A percentile compares a stretch with the other conserved stretches of the same genome.
These are phyloP conservation scores for Petrolisthes cinctipes DNA, from an alignment of 2,888 invertebrate species.

Conservation along the genomic window DNA sequence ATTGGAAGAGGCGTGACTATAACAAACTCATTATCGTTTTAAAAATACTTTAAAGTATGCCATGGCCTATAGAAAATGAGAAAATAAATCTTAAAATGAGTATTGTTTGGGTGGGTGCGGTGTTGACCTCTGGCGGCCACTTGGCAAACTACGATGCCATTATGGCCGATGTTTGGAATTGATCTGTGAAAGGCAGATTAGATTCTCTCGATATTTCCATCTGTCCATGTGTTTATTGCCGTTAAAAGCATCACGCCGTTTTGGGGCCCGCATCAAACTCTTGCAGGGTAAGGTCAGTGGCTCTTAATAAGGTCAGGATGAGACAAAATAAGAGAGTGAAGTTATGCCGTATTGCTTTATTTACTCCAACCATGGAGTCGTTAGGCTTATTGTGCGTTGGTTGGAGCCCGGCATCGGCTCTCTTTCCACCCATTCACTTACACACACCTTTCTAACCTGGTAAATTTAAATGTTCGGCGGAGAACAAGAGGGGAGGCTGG, in stretches of 20 bases:
- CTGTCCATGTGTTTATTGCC: constrained; percentile 40
- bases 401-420: constrained; percentile 1
- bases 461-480: too few species aligned
- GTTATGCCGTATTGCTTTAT: constrained; percentile 41
- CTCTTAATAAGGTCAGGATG: not conserved
- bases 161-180: constrained; percentile 63
- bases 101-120: constrained; percentile 22
- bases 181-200: constrained; percentile 60
- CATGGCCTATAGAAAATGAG: not conserved
- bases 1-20: not conserved
- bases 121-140: constrained; percentile 49
- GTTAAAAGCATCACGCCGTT: constrained; percentile 16
- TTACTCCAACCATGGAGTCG: constrained; percentile 59
- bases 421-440: not conserved
- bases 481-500: too few species aligned
- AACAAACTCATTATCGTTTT: not conserved
- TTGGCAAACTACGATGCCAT: constrained; percentile 56
- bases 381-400: constrained; percentile 50
- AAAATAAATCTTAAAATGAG: constrained; percentile 19
- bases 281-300: constrained; percentile 43
- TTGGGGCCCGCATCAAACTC: constrained; percentile 26
- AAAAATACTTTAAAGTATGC: too few species aligned
- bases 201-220: constrained; percentile 44
- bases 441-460: too few species aligned
- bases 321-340: constrained; percentile 11